These are phyloP conservation scores for Rhimphoctona megacephalus DNA, from an alignment of 2,888 invertebrate species.

Conservation along the genomic window DNA sequence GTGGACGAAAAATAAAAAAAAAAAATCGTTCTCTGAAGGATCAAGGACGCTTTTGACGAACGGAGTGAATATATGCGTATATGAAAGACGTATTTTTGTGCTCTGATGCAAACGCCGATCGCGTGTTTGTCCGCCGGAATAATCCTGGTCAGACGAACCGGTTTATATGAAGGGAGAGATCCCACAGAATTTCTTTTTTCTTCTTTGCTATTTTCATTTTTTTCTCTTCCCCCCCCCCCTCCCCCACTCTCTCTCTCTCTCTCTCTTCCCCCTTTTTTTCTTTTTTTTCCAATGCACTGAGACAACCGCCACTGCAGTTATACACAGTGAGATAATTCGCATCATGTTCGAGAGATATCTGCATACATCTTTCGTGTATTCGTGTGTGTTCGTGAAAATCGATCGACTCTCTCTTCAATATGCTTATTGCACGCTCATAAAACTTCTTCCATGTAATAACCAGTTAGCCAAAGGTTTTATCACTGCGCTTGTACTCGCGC, in stretches of 20 bases:
- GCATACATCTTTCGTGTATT: conserved; percentile 37
- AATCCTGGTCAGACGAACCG: conserved; percentile 67
- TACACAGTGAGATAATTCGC: conserved; percentile 41
- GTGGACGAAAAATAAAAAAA: conserved; percentile 15
- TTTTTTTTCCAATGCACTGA: conserved; percentile 34
- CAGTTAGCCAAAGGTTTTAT: conserved; percentile 61
- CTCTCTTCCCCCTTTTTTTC: background rate
- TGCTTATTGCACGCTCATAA: conserved; percentile 52
- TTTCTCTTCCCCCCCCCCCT: background rate
- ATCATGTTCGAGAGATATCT: conserved; percentile 42
- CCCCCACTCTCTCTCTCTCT: background rate
- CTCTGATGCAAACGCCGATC: conserved; percentile 66
- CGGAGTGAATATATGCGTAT: conserved; percentile 9
- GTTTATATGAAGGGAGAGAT: conserved; percentile 64
- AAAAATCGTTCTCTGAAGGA: conserved; percentile 30
- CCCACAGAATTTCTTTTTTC: conserved; percentile 28
- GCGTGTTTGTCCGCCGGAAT: conserved; percentile 69
- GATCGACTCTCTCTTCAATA: conserved; percentile 40
- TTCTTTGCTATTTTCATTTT: conserved; percentile 17
- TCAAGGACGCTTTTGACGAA: conserved; percentile 49
- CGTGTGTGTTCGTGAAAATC: conserved; percentile 30
- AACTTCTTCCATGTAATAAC: conserved; percentile 50
- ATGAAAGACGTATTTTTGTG: conserved; percentile 33
- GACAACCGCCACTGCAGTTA: conserved; percentile 46
- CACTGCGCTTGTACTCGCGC: conserved; percentile 31